Percentiles rank a stretch among this genome's conserved stretches.
These are phyloP conservation scores for Caloenas nicobarica DNA, from an alignment of 2,113 vertebrate species.

Conservation along the genomic window DNA sequence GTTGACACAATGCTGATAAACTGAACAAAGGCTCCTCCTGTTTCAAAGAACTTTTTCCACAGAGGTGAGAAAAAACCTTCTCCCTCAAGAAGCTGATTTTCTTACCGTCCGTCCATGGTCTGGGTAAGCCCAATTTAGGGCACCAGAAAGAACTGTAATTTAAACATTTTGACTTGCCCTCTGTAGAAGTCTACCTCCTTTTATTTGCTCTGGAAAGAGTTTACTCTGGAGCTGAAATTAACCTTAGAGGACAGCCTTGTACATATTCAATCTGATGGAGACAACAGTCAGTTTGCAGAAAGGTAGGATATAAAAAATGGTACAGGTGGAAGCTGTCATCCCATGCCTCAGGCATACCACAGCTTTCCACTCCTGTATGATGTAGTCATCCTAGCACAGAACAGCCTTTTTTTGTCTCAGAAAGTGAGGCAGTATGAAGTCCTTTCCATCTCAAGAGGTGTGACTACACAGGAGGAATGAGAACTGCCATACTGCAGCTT, in stretches of 20 bases:
- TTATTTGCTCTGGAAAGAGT: background rate
- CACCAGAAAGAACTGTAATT: background rate
- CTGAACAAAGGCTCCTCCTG: background rate
- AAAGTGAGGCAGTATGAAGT: background rate
- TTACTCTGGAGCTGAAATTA: background rate
- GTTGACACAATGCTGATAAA: background rate
- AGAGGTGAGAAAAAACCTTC: background rate
- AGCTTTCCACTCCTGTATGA: background rate
- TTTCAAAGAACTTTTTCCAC: background rate
- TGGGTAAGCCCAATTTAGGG: background rate
- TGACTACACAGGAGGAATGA: background rate
- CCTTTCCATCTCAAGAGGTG: background rate
- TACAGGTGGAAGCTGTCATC: background rate
- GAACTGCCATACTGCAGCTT: background rate
- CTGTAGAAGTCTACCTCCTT: background rate
- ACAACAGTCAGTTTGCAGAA: background rate
- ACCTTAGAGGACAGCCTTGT: background rate
- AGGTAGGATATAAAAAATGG: background rate
- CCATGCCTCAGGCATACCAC: background rate
- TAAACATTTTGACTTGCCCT: background rate
- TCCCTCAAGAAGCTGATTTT: background rate
- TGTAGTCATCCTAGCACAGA: background rate
- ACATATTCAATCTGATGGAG: background rate
- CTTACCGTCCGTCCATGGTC: background rate
- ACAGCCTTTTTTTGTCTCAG: background rate